Evolutionary conservation across 2,888 invertebrate species (phyloP).

Genomic region (Lissonota sp.): DNA sequence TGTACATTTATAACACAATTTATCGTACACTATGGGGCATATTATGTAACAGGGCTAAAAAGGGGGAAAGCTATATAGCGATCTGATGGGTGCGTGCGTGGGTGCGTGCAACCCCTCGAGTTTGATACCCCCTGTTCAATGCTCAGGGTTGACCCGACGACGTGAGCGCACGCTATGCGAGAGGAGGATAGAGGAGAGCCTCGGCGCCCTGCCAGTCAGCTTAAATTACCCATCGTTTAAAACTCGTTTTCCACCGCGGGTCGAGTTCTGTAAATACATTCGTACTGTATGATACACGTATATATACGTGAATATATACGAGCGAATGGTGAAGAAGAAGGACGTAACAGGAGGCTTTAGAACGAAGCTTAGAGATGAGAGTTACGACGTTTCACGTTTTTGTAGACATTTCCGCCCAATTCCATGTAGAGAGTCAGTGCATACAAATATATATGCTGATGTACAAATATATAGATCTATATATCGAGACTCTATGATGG

Average conservation of each 20-base stretch:
- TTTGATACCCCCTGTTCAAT: conserved; percentile 40
- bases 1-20: background rate
- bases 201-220: conserved; percentile 68
- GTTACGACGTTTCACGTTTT: background rate
- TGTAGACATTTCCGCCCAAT: conserved; percentile 15
- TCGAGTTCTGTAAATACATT: conserved; percentile 70
- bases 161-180: conserved; percentile 47
- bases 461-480: conserved; percentile 30
- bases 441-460: conserved; percentile 79
- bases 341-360: too few species aligned
- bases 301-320: background rate
- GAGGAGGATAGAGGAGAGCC: conserved; percentile 41
- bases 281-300: background rate
- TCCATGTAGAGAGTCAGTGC: conserved; percentile 64
- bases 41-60: conserved; percentile 7
- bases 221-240: conserved; percentile 83
- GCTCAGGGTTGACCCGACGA: conserved; percentile 61
- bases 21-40: conserved; percentile 6
- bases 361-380: too few species aligned
- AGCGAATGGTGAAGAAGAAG: too few species aligned
- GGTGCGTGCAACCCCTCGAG: conserved; percentile 60
- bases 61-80: conserved; percentile 25
- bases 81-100: conserved; percentile 46
- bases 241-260: conserved; percentile 79
- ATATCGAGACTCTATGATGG: conserved; percentile 59